A percentile compares a stretch with the other conserved stretches of the same genome.
Conservation (phyloP, 2,888 invertebrate genomes). For the Chrysolina haemoptera region DNA sequence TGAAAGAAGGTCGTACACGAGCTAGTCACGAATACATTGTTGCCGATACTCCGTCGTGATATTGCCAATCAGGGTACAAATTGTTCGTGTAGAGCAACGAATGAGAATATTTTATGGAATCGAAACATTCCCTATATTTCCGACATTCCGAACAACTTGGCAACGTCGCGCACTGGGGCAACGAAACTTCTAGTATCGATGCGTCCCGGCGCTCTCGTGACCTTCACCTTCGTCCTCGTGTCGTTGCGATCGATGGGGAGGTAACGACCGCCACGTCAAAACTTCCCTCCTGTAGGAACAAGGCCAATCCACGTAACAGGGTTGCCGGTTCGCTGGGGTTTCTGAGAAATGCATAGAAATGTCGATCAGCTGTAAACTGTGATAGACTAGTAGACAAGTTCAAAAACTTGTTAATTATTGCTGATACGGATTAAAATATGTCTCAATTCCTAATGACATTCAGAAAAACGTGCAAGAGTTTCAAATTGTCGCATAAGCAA, state of each 20-base stretch:
- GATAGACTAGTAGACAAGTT: too few relatives aligned
- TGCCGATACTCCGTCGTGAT: not conserved
- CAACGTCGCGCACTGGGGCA: conserved; percentile 24
- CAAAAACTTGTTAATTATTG: too few relatives aligned
- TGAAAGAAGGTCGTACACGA: not conserved
- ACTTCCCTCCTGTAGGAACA: conserved; percentile 34
- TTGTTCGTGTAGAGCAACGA: not conserved
- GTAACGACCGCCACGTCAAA: conserved; percentile 50
- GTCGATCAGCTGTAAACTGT: too few relatives aligned
- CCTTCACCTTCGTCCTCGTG: conserved; percentile 51
- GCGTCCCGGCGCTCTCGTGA: conserved; percentile 47
- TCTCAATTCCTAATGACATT: too few relatives aligned
- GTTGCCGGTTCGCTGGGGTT: not conserved
- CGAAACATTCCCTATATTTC: not conserved
- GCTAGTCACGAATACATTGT: not conserved
- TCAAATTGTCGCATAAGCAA: too few relatives aligned
- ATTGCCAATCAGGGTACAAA: too few relatives aligned
- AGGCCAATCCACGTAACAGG: conserved; percentile 30
- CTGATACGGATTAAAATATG: too few relatives aligned
- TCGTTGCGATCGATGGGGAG: conserved; percentile 43
- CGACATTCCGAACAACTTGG: not conserved
- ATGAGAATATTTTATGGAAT: not conserved
- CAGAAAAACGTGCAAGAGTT: too few relatives aligned
- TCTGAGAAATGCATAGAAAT: not conserved
- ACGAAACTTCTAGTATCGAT: conserved; percentile 20